A percentile compares a stretch with the other conserved stretches of the same genome.
Evolutionary conservation across 2,113 vertebrate species (phyloP).

Genomic region (Sylvia atricapilla): DNA sequence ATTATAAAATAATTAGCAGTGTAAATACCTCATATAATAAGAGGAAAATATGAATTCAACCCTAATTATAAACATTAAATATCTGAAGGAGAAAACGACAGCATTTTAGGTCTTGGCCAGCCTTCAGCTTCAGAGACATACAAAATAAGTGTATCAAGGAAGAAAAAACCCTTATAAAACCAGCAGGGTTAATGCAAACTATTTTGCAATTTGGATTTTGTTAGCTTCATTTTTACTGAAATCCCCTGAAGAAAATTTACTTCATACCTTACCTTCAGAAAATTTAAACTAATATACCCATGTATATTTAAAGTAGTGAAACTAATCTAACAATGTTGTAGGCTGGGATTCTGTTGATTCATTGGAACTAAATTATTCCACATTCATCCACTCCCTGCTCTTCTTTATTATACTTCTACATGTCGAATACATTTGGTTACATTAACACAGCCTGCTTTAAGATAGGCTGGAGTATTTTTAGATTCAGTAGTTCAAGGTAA

Average conservation of each 20-base stretch:
- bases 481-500: background rate
- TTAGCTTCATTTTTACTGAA: background rate
- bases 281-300: background rate
- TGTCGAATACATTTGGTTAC: background rate
- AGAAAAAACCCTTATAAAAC: background rate
- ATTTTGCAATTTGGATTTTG: background rate
- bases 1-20: background rate
- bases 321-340: background rate
- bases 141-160: background rate
- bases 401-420: background rate
- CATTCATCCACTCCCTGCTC: background rate
- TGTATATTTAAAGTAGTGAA: background rate
- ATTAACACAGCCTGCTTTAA: background rate
- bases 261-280: background rate
- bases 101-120: background rate
- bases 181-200: background rate
- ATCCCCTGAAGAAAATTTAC: background rate
- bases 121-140: background rate
- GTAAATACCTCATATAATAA: background rate
- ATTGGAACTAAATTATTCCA: background rate
- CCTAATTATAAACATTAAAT: background rate
- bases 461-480: background rate
- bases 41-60: background rate
- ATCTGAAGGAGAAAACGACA: background rate
- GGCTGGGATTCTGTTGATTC: background rate